Conservation (phyloP, 2,113 vertebrate species). For the western clawed frog (Xenopus tropicalis) region DNA sequence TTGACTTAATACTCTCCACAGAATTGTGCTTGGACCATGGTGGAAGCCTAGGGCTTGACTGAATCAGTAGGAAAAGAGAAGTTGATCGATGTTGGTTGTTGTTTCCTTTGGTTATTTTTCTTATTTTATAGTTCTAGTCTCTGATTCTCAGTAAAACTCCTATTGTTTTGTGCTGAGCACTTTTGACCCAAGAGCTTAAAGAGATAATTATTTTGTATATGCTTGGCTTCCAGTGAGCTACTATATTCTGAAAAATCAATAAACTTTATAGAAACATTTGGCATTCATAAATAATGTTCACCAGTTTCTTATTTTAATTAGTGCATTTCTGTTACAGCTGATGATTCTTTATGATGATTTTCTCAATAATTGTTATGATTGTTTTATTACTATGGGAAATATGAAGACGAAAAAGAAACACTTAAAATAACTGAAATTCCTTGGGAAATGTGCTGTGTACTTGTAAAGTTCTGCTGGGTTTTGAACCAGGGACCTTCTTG, state of each 20-base stretch:
- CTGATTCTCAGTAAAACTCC: conserved; percentile 13
- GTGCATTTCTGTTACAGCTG: too few species aligned
- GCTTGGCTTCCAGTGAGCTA: not conserved
- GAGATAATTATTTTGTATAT: conserved; percentile 17
- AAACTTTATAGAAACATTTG: not conserved
- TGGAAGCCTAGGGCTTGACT: conserved; percentile 37
- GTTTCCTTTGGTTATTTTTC: conserved; percentile 31
- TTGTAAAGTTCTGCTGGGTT: too few species aligned
- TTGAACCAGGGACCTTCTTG: too few species aligned
- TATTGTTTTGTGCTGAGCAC: conserved; percentile 9
- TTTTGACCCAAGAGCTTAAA: conserved; percentile 17
- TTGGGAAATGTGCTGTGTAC: not conserved
- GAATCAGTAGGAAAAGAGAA: conserved; percentile 29
- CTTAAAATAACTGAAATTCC: not conserved
- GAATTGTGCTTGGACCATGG: conserved; percentile 27
- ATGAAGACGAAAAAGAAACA: too few species aligned
- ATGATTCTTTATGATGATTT: too few species aligned
- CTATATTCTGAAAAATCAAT: not conserved
- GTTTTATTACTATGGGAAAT: too few species aligned
- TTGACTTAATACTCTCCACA: conserved; percentile 33
- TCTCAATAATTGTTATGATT: too few species aligned
- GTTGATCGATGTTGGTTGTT: conserved; percentile 32
- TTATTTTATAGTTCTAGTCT: not conserved
- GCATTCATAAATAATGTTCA: not conserved
- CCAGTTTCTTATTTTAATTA: not conserved